These are phyloP conservation scores for Hymenopus coronatus DNA, from an alignment of 2,888 invertebrate genomes.

Conservation along the genomic window DNA sequence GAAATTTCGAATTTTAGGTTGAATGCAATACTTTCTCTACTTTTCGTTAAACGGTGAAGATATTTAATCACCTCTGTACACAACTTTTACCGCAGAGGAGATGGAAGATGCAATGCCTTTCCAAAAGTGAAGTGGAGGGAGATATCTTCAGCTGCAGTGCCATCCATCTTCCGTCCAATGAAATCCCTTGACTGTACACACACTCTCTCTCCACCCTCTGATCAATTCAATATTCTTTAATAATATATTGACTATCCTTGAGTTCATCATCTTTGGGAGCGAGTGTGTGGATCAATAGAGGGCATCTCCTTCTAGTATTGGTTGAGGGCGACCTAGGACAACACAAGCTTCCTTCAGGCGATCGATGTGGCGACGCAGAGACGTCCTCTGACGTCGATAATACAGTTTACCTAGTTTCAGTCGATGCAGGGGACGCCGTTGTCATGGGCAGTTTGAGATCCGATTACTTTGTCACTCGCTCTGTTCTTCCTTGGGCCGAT, in stretches of 20 bases:
- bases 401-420: neutral
- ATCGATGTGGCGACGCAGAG: neutral
- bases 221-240: conserved; percentile 29
- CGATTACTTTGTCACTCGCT: neutral
- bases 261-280: conserved; percentile 15
- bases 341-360: neutral
- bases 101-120: neutral
- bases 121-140: neutral
- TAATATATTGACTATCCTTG: conserved; percentile 27
- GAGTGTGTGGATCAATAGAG: neutral
- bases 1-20: neutral
- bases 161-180: neutral
- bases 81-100: neutral
- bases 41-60: no score
- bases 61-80: neutral
- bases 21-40: neutral
- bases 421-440: neutral
- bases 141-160: neutral
- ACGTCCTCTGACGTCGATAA: neutral
- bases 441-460: neutral
- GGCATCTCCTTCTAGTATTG: neutral
- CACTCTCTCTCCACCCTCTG: neutral
- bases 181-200: neutral
- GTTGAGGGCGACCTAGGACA: neutral
- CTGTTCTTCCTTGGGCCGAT: neutral